phyloP scores from a whole-genome alignment of 2,888 invertebrate species.

The Cephonodes hylas region DNA sequence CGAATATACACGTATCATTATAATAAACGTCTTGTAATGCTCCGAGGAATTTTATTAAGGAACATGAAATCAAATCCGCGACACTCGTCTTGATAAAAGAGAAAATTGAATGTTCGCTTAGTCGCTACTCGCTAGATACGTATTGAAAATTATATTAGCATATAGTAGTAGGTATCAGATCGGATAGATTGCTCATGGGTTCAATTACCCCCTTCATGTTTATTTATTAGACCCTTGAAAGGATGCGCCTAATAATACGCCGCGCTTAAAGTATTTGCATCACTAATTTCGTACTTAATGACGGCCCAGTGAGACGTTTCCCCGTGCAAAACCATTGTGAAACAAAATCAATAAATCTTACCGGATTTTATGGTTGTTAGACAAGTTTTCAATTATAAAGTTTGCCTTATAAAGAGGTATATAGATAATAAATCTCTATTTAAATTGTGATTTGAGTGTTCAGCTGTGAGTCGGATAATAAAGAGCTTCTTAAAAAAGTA shows the following conservation, averaged over 20 bases:
- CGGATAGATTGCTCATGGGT: conserved; percentile 55
- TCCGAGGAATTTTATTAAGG: conserved; percentile 23
- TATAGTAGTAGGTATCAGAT: conserved; percentile 65
- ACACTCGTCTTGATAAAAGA: conserved; percentile 37
- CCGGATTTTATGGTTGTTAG: background rate
- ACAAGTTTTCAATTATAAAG: background rate
- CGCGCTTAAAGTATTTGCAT: conserved; percentile 65
- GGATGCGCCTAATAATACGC: conserved; percentile 60
- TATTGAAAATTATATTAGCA: conserved; percentile 64
- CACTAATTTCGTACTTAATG: conserved; percentile 50
- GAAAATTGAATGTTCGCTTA: conserved; percentile 43
- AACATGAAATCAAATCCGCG: conserved; percentile 23
- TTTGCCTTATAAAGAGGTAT: background rate
- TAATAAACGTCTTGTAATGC: conserved; percentile 6
- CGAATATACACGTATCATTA: conserved; percentile 10
- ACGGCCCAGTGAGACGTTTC: conserved; percentile 27
- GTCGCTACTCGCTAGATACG: conserved; percentile 35
- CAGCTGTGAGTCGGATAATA: background rate
- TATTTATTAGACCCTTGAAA: conserved; percentile 70
- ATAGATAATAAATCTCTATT: background rate
- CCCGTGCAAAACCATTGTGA: conserved; percentile 15
- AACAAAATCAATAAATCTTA: conserved; percentile 13
- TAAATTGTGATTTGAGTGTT: background rate
- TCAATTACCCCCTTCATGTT: conserved; percentile 61
- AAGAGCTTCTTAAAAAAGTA: background rate